Percentiles rank a stretch among this genome's conserved stretches.
Evolutionary conservation across 2,113 vertebrate genomes (phyloP).

Genomic region (Neogobius melanostomus): DNA sequence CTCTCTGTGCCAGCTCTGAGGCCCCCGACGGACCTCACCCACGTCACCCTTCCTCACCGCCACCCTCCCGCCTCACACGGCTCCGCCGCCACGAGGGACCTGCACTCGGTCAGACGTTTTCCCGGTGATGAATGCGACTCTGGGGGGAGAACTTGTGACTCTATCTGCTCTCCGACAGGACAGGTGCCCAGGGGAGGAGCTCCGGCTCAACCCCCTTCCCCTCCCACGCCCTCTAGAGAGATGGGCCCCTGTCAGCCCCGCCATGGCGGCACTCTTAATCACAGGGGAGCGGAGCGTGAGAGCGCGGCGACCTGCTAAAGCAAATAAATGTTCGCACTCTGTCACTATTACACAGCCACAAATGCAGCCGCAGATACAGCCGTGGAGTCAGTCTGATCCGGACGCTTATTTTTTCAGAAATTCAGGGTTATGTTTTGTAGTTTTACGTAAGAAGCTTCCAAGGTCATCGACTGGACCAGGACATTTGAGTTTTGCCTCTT

Average conservation of each 20-base stretch:
- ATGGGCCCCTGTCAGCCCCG: conserved; percentile 58
- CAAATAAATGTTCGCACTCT: conserved; percentile 24
- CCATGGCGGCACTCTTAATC: conserved; percentile 68
- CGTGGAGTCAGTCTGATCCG: too few relatives aligned
- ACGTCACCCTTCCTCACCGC: conserved; percentile 64
- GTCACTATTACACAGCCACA: conserved; percentile 11
- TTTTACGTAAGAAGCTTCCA: too few relatives aligned
- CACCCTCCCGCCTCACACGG: conserved; percentile 51
- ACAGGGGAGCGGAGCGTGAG: conserved; percentile 63
- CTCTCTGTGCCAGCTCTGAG: conserved; percentile 59
- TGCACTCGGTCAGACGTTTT: conserved; percentile 73
- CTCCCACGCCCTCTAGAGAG: conserved; percentile 52
- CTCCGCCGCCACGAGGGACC: conserved; percentile 37
- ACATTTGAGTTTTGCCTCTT: too few relatives aligned
- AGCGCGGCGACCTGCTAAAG: conserved; percentile 46
- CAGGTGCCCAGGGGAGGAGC: conserved; percentile 50
- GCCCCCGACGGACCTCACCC: conserved; percentile 40
- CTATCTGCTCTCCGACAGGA: conserved; percentile 67
- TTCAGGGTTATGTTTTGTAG: too few relatives aligned
- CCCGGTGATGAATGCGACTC: conserved; percentile 74
- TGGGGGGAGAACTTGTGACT: conserved; percentile 32
- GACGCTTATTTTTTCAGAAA: too few relatives aligned
- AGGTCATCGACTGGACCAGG: too few relatives aligned
- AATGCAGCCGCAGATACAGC: neutral
- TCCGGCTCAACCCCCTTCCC: conserved; percentile 53